Percentiles rank a stretch among this genome's conserved stretches.
These are phyloP conservation scores for Tupaia chinensis DNA, from an alignment of 2,113 vertebrate species.

Conservation along the genomic window DNA sequence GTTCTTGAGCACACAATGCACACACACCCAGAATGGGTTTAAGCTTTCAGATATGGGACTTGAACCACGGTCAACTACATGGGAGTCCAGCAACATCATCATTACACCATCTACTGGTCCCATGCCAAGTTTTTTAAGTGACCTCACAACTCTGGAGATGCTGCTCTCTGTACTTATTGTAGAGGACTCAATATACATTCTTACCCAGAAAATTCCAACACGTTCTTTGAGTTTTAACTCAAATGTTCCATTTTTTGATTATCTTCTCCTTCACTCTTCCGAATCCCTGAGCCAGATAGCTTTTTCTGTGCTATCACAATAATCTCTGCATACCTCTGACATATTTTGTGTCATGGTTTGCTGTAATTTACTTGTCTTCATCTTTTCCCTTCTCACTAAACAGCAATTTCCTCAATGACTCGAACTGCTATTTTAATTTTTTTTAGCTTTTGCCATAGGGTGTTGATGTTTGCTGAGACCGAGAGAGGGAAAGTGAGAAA, in stretches of 20 bases:
- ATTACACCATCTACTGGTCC: too few species aligned
- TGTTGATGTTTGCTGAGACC: too few species aligned
- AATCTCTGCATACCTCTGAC: not conserved
- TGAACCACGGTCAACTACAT: too few species aligned
- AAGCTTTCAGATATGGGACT: too few species aligned
- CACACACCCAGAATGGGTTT: too few species aligned
- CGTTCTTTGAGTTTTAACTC: constrained; percentile 6
- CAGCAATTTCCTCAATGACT: not conserved
- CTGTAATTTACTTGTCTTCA: not conserved
- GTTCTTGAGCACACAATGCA: too few species aligned
- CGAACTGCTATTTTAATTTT: not conserved
- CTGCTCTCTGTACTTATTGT: not conserved
- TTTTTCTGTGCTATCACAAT: not conserved
- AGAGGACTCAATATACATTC: not conserved
- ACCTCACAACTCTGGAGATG: not conserved
- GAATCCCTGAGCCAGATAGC: not conserved
- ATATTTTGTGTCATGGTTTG: not conserved
- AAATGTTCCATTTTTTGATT: not conserved
- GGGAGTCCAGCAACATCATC: too few species aligned
- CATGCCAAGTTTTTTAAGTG: not conserved
- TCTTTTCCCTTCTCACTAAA: not conserved
- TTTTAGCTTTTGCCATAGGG: too few species aligned
- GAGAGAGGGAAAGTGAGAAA: too few species aligned
- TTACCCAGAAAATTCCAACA: not conserved
- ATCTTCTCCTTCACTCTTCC: not conserved